Base-by-base conservation (phyloP, 2,888 invertebrate genomes). In the Oscheius sp. region DNA sequence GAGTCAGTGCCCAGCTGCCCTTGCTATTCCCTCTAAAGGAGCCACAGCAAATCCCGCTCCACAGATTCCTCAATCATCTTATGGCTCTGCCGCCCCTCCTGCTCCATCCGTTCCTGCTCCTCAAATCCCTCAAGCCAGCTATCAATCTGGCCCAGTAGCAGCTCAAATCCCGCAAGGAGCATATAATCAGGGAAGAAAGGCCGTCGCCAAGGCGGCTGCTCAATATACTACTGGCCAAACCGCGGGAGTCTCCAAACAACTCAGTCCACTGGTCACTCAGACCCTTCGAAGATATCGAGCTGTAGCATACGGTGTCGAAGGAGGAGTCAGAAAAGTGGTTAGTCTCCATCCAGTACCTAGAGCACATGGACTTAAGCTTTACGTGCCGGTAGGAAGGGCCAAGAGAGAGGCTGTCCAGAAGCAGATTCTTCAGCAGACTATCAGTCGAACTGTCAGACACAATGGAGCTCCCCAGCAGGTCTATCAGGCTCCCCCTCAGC, bases 151-250 rank as follows among this genome's bases (percentile, higher is more conserved):
- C 36, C 36, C 36, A 8, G 14, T 36, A 5, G 22, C 51, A 30
- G 41, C 17, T 1, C 36, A 33, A 36, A 20, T 33, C 8, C 38
- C 41, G n/a, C 70, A 71, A 50, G 51, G 61, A 26, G 73, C 72
- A 12, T 64, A 74, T 49, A 62, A 68, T 0, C 67, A 70, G 30
- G 71, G 74, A 57, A 38, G 61, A 3, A 61, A 50, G 22, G 72
- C 72, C 0, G 72, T 69, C 8, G 75, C 73, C 9, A 69, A 66
- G 24, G 80, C 33, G 56, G 62, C n/a, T 64, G 67, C 24, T 75
- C 47, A 47, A 30, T 57, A 67, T 28, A 22, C 38, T 4, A 57
- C 57, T n/a, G 50, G 50, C n/a, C 67, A 67, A 64, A 49, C 63
- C 63, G 17, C 72, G 8, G 59, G 59, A n/a, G 28, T 59, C 20